Evolutionary conservation across 92 coral and sea anemone species (phyloP), one percentile per base, ranked within the genome.

Genomic region (Heteractis magnifica): DNA sequence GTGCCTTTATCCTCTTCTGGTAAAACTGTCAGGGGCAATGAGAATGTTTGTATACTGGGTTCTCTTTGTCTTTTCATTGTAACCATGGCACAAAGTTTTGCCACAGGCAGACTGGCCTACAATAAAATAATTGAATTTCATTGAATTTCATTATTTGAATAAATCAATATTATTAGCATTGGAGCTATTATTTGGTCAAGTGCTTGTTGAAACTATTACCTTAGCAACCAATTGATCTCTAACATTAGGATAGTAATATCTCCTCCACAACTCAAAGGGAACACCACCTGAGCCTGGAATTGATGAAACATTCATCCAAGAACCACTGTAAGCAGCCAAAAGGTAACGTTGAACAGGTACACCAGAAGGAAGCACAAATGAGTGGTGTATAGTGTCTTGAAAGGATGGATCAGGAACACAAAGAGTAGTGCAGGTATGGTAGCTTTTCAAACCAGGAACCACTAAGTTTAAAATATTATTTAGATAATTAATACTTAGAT

Each of bases 201-300:
- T 34, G 44, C 3, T 34, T 34, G 44, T 34, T 34, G 44, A 34
- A 34, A 34, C 26, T 49, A 4, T 75, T 81, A 96, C 99, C 99
- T 96, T 96, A 51, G 97, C 99, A 75, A 96, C 97, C 75, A 96
- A 93, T 56, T 96, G 99, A 84, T 96, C 99, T 73, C 99, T 92
- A 78, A 91, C 90, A 64, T 96, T 96, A 52, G 99, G 99, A 77
- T 96, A 96, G 81, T 96, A 96, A 86, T 87, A 94, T 81, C 99
- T 70, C 82, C 95, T 92, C 99, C 99, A 96, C 51, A 96, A 86
- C 80, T 96, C 97, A 94, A 96, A 94, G 23, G 97, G 88, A 72
- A 96, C 89, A 74, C 94, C 92, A 71, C 94, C 98, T 59, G 92
- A 86, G 65, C 97, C 90, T 72, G 97, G 85, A 9, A 89, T 78